These are phyloP conservation scores for Phortica magna DNA, from an alignment of 2,888 invertebrate species.

Conservation along the genomic window DNA sequence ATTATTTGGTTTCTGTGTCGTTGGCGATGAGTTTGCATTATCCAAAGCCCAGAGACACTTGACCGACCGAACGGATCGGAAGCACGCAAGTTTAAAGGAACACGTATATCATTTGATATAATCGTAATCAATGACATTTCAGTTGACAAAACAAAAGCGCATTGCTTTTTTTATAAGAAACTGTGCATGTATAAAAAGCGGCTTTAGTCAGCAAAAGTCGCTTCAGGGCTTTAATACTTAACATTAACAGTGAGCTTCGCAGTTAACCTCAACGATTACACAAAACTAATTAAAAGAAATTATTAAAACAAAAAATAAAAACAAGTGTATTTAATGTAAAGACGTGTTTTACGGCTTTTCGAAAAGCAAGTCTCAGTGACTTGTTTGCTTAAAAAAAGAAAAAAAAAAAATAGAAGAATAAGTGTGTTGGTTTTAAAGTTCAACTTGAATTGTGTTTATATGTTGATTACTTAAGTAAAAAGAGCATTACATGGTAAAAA, in stretches of 20 bases:
- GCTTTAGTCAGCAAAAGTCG: too few relatives aligned
- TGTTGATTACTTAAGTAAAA: conserved; percentile 15
- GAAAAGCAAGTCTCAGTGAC: conserved; percentile 15
- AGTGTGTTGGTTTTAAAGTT: conserved; percentile 4
- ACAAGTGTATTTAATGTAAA: conserved; percentile 6
- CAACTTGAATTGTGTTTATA: conserved; percentile 18
- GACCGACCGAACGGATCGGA: conserved; percentile 37
- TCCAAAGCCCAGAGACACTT: conserved; percentile 60
- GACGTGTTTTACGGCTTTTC: not conserved
- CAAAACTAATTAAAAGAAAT: conserved; percentile 22
- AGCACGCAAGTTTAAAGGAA: not conserved
- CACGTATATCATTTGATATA: not conserved
- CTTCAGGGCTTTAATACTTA: not conserved
- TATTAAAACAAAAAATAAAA: conserved; percentile 20
- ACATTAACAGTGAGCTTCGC: not conserved
- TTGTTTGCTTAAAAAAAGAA: not conserved
- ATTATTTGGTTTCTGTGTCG: conserved; percentile 35
- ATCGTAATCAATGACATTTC: too few relatives aligned
- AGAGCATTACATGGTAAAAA: not conserved
- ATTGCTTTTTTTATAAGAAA: too few relatives aligned
- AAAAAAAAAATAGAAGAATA: not conserved
- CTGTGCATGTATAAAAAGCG: too few relatives aligned
- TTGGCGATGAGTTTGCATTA: conserved; percentile 65
- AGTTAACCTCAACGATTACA: conserved; percentile 7
- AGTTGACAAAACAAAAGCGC: too few relatives aligned